Conservation (phyloP, 2,888 invertebrate genomes). For the Eristalinus aeneus region DNA sequence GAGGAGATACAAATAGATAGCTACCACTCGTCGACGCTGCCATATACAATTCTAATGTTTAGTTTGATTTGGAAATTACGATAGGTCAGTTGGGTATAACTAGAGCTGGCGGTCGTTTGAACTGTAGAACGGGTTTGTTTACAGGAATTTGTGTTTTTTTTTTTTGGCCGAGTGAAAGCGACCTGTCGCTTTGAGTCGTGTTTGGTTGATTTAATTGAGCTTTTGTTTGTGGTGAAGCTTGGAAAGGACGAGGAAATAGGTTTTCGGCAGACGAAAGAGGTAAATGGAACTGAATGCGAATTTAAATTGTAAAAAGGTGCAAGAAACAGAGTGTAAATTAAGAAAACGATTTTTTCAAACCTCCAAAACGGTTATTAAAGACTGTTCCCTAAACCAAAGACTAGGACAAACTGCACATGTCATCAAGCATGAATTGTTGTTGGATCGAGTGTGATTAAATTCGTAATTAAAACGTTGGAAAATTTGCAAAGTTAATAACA, state of each 20-base stretch:
- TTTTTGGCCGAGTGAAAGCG: neutral
- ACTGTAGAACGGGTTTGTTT: neutral
- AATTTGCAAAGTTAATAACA: too few relatives aligned
- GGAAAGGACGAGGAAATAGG: too few relatives aligned
- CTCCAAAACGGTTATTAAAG: too few relatives aligned
- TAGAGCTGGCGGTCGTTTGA: neutral
- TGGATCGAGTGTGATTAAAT: too few relatives aligned
- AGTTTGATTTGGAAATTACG: constrained; percentile 78
- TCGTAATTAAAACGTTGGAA: too few relatives aligned
- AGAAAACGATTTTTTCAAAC: too few relatives aligned
- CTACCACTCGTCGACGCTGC: neutral
- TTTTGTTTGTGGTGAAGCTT: neutral
- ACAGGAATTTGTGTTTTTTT: neutral
- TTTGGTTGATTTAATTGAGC: neutral
- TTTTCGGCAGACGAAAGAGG: neutral
- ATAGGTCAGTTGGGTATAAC: constrained; percentile 76
- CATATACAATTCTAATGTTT: constrained; percentile 19
- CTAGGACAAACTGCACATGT: too few relatives aligned
- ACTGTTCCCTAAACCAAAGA: too few relatives aligned
- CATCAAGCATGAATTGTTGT: too few relatives aligned
- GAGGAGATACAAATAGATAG: constrained; percentile 4
- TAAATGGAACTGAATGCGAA: neutral
- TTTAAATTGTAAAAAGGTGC: too few relatives aligned
- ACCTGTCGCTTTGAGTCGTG: neutral
- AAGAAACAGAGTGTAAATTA: too few relatives aligned